Conservation (phyloP, 2,113 vertebrate genomes). For the Ameiurus melas region DNA sequence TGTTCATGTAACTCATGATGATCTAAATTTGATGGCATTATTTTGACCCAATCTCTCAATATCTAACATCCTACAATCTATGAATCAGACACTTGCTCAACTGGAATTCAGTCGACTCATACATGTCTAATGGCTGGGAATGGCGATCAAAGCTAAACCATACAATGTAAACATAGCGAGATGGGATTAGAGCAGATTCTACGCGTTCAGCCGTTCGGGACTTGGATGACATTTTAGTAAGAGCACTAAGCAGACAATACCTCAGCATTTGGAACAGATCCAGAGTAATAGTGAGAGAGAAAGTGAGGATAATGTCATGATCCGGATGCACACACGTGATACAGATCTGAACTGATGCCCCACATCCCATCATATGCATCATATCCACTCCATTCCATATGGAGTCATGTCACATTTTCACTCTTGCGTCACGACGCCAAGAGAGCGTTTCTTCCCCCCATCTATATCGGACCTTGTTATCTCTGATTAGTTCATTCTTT, state of each 20-base stretch:
- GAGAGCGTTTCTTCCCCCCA: not conserved
- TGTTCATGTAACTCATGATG: no score
- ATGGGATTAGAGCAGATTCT: not conserved
- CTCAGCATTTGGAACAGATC: not conserved
- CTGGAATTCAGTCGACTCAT: no score
- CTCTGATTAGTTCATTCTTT: slow-evolving; percentile 4
- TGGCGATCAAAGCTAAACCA: not conserved
- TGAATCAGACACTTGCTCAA: not conserved
- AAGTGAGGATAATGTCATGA: not conserved
- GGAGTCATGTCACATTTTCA: not conserved
- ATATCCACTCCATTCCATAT: not conserved
- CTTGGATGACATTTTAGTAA: not conserved
- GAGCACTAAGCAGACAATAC: not conserved
- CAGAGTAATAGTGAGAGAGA: not conserved
- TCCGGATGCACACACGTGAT: not conserved
- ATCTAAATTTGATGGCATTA: no score
- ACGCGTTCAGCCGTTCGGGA: not conserved
- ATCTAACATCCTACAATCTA: not conserved
- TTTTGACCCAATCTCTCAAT: not conserved
- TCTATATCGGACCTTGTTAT: not conserved
- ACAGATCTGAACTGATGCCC: not conserved
- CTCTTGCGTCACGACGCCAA: not conserved
- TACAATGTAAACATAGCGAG: not conserved
- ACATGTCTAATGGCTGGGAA: not conserved
- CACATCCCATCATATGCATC: not conserved